Percentiles rank a stretch among this genome's conserved stretches.
phyloP scores from a whole-genome alignment of 2,113 vertebrate species.

The Anoura caudifer region DNA sequence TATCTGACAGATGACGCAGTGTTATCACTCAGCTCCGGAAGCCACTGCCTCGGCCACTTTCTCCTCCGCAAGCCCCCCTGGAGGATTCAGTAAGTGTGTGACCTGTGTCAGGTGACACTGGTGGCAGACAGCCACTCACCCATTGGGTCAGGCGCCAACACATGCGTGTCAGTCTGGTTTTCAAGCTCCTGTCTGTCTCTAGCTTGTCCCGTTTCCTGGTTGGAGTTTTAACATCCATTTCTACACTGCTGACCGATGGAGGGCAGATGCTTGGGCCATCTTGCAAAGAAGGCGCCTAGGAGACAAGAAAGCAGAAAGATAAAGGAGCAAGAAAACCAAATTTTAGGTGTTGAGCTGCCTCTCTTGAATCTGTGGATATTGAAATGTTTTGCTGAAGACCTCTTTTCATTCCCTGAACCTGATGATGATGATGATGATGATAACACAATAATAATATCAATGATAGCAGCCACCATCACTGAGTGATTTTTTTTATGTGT shows the following conservation, averaged over 20 bases:
- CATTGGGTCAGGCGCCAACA: neutral
- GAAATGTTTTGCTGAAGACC: neutral
- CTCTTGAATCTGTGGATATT: neutral
- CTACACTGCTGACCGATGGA: conserved; percentile 63
- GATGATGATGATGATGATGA: too few relatives aligned
- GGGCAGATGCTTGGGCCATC: neutral
- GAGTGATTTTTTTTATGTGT: neutral
- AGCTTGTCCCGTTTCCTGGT: conserved; percentile 51
- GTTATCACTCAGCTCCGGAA: neutral
- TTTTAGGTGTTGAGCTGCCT: neutral
- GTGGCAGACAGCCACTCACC: neutral
- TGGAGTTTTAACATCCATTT: neutral
- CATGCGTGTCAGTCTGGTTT: conserved; percentile 52
- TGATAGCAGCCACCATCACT: too few relatives aligned
- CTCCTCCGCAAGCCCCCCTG: conserved; percentile 64
- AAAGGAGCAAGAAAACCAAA: neutral
- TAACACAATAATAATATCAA: too few relatives aligned
- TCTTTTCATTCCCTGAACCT: neutral
- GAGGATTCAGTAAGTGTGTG: conserved; percentile 63
- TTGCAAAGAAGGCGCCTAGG: neutral
- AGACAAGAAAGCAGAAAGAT: neutral
- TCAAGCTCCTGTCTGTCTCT: neutral
- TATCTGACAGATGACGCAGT: neutral
- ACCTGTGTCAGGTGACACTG: neutral
- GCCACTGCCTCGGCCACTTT: neutral